Evolutionary conservation across 2,113 vertebrate species (phyloP), one percentile per base, ranked within the genome.

Genomic region (Psammodynastes pulverulentus): DNA sequence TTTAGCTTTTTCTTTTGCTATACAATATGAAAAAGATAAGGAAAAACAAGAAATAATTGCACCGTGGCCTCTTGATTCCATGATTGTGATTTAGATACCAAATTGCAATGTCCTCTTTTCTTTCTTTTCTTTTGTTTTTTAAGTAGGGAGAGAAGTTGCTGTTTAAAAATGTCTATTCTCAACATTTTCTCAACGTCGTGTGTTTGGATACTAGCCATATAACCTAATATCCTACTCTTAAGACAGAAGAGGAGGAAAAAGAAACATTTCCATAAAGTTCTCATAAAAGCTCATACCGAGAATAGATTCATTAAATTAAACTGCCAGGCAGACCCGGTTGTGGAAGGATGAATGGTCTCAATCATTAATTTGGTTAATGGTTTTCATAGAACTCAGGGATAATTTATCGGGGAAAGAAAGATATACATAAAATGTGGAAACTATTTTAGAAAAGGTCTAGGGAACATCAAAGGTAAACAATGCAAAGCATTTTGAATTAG

Each of bases 81-180:
- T 88, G 91, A 9, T 9, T 52, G 92, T 86, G 51, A 0, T 86
- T 95, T 89, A 29, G 48, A 34, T 90, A 1, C 5, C 21, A 0
- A 26, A 0, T 1, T 53, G 0, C 0, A 0, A 90, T 26, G 23
- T 39, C 23, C 29, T 3, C 9, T 45, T 17, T 67, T 67, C 62
- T 67, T 67, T 34, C 13, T 34, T 67, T 67, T 34, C n/a, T n/a
- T 91, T 92, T 91, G 89, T 89, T 93, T 0, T 19, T 8, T 72
- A 53, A 53, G 1, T 5, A 26, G 2, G 29, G 9, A 29, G 56
- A 4, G 1, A 5, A 26, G 0, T 23, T 39, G 6, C 24, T 79
- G 12, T 2, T 45, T 0, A 91, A 92, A 89, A 90, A n/a, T 2
- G 56, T 62, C 79, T n/a, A 84, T 51, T 19, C 34, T 87, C 23